Conservation (phyloP, 2,797 vertebrate species). For the Pteronotus mesoamericanus region DNA sequence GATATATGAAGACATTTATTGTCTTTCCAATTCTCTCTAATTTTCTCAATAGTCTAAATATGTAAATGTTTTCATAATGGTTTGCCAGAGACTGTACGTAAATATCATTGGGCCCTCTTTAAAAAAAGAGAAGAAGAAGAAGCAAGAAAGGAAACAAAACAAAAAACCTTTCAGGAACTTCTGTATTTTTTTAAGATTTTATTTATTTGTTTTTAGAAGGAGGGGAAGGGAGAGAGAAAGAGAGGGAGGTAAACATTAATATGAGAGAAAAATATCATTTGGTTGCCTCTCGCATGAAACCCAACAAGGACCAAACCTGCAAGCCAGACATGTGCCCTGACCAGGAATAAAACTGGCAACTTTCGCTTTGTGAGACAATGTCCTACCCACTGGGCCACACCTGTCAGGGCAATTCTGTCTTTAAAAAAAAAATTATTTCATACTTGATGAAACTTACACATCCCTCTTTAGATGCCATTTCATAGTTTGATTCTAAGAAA, state of each 20-base stretch:
- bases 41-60: conserved; percentile 74
- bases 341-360: no score
- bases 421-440: neutral
- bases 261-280: no score
- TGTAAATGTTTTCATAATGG: conserved; percentile 64
- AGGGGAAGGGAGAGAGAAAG: no score
- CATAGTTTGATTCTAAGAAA: conserved; percentile 13
- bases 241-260: no score
- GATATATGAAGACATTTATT: conserved; percentile 67
- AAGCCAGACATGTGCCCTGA: no score
- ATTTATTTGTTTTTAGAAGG: no score
- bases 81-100: conserved; percentile 46
- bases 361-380: neutral
- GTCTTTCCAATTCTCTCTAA: conserved; percentile 64
- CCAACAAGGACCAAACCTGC: no score
- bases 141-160: neutral
- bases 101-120: neutral
- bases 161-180: neutral
- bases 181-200: neutral
- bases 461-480: neutral
- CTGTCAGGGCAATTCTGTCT: neutral
- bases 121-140: neutral
- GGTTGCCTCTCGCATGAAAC: no score
- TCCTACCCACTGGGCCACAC: neutral
- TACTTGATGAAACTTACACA: neutral